Evolutionary conservation across 1,140 invertebrate genomes (phyloP).

Genomic region (Lordiphosa mommai): DNA sequence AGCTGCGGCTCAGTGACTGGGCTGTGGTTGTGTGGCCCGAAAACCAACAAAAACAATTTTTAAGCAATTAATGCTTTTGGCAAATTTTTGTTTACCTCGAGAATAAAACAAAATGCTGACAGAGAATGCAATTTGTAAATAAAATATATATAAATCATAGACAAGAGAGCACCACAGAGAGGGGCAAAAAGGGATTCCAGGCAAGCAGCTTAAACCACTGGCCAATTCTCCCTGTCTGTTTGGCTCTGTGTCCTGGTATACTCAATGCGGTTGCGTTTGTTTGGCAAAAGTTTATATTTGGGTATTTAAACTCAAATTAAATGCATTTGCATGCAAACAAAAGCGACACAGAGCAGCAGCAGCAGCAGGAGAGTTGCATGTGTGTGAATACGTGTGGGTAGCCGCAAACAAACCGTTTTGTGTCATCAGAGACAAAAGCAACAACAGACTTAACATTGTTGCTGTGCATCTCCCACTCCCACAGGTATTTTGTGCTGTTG

Average conservation of each 20-base stretch:
- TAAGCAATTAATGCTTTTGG: constrained; percentile 66
- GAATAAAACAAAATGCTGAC: constrained; percentile 53
- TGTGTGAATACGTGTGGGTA: constrained; percentile 17
- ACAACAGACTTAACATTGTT: constrained; percentile 40
- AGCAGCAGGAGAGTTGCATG: constrained; percentile 6
- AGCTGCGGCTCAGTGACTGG: constrained; percentile 48
- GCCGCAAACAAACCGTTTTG: constrained; percentile 66
- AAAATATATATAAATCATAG: constrained; percentile 37
- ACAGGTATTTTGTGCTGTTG: constrained; percentile 9
- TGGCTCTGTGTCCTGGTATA: constrained; percentile 2
- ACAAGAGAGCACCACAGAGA: constrained; percentile 16
- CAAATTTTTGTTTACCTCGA: constrained; percentile 64
- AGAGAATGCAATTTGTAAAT: constrained; percentile 67
- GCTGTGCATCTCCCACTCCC: constrained; percentile 1
- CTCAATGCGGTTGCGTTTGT: constrained; percentile 58
- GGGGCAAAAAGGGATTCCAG: constrained; percentile 20
- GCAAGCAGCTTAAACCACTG: constrained; percentile 48
- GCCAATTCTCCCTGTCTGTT: neutral
- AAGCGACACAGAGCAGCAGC: constrained; percentile 16
- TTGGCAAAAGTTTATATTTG: constrained; percentile 75
- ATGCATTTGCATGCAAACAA: constrained; percentile 76
- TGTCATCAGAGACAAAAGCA: constrained; percentile 59
- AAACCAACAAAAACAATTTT: constrained; percentile 53
- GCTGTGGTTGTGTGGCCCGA: constrained; percentile 15
- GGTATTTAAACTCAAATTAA: constrained; percentile 77